Evolutionary conservation across 2,797 vertebrate genomes (phyloP), one percentile per base, ranked within the genome.

Genomic region (Glossophaga mutica): DNA sequence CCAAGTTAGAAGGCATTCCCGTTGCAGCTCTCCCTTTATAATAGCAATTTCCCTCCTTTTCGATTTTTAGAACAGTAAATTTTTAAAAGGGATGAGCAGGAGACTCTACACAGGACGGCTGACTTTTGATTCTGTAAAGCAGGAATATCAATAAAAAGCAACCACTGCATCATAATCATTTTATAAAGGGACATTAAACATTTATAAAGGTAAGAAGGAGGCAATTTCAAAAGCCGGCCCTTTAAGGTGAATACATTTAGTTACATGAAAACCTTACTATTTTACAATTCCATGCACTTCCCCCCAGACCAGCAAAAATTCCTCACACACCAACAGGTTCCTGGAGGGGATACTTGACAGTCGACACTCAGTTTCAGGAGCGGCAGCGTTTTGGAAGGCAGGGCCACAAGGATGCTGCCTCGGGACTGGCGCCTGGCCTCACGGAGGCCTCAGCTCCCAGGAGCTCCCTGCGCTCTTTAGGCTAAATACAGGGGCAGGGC

Each of bases 181-280:
- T 94, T 96, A 95, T 86, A 91, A 93, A 94, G 24, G 18, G 68
- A 44, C 2, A 90, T 68, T 93, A 86, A 94, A 88, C 84, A 94
- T 65, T 87, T 78, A 86, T 94, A 91, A 91, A 84, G 6, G 11
- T 19, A 92, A 32, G 74, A 97, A 91, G 10, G 21, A 96, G 22
- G 91, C 81, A 92, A 34, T 93, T 95, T 95, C 77, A 94, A 94
- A 95, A 57, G 73, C 50, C 26, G 87, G 29, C 8, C 12, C 55
- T 95, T 97, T 94, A 96, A 90, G 52, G 87, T 89, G n/a, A 95
- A 91, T 42, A 85, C 2, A 52, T 78, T 94, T 85, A 83, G 19
- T 21, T 91, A 84, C 77, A 77, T n/a, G 24, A 90, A 90, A 95
- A 94, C 78, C 6, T 92, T 92, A 70, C 37, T 83, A 34, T 37